phyloP scores from a whole-genome alignment of 2,888 invertebrate genomes.

The Cryptus viduatorius region DNA sequence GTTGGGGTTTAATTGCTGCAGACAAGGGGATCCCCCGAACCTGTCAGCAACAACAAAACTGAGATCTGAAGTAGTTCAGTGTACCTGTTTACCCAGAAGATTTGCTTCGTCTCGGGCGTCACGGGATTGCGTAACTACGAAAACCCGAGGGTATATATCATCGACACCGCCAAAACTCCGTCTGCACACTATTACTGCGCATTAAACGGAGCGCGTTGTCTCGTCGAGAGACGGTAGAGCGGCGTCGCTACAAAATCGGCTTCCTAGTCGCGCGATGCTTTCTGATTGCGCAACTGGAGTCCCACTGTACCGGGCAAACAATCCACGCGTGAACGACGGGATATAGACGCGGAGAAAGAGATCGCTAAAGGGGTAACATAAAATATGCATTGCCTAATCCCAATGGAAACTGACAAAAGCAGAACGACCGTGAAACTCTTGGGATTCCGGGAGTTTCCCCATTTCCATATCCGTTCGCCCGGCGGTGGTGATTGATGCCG shows the following conservation, averaged over 20 bases:
- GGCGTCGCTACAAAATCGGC: constrained; percentile 13
- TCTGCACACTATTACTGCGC: background rate
- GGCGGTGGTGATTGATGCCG: constrained; percentile 53
- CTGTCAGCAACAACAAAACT: constrained; percentile 30
- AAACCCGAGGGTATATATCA: constrained; percentile 24
- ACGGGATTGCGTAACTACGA: constrained; percentile 3
- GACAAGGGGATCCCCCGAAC: background rate
- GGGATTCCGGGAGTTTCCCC: constrained; percentile 70
- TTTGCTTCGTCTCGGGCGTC: constrained; percentile 3
- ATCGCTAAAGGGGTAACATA: constrained; percentile 74
- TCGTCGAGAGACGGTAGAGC: background rate
- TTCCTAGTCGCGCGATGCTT: constrained; percentile 54
- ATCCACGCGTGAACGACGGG: constrained; percentile 31
- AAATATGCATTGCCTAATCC: constrained; percentile 82
- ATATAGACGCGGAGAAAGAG: constrained; percentile 65
- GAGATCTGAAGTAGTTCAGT: constrained; percentile 13
- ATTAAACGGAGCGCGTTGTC: background rate
- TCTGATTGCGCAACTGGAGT: constrained; percentile 13
- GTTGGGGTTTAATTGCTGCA: background rate
- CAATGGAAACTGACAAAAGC: constrained; percentile 76
- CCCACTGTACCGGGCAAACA: constrained; percentile 17
- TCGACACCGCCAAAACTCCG: constrained; percentile 30
- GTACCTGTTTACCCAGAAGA: constrained; percentile 14
- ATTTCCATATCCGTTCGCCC: constrained; percentile 78
- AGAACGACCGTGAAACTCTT: constrained; percentile 74